Evolutionary conservation across 2,113 vertebrate species (phyloP).

Genomic region (Apteryx mantelli): DNA sequence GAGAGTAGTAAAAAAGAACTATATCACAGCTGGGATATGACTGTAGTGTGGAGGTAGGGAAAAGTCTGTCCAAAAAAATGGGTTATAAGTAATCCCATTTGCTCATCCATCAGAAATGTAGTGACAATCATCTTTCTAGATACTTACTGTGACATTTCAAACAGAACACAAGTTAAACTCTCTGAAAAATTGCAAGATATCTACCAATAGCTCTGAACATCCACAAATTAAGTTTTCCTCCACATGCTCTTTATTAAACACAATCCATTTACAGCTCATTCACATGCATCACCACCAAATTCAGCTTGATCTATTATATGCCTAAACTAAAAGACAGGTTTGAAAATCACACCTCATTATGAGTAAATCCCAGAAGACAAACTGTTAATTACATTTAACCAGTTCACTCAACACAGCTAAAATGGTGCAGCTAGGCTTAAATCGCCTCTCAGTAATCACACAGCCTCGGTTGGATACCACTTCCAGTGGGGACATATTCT

Average conservation of each 20-base stretch:
- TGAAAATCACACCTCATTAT: not conserved
- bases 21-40: not conserved
- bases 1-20: not conserved
- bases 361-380: not conserved
- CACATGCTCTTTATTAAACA: not conserved
- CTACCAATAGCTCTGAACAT: not conserved
- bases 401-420: not conserved
- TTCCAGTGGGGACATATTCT: not conserved
- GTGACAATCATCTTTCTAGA: not conserved
- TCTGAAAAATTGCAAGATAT: not conserved
- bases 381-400: not conserved
- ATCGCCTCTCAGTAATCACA: not conserved
- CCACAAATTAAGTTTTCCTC: not conserved
- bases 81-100: not conserved
- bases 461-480: accelerated
- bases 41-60: not conserved
- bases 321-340: not conserved
- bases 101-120: not conserved
- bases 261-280: not conserved
- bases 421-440: not conserved
- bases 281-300: not conserved
- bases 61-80: not conserved
- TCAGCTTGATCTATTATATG: not conserved
- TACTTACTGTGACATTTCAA: not conserved
- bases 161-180: not conserved